These are phyloP conservation scores for Pocillopora meandrina DNA, from an alignment of 92 coral and sea anemone species.

Conservation along the genomic window DNA sequence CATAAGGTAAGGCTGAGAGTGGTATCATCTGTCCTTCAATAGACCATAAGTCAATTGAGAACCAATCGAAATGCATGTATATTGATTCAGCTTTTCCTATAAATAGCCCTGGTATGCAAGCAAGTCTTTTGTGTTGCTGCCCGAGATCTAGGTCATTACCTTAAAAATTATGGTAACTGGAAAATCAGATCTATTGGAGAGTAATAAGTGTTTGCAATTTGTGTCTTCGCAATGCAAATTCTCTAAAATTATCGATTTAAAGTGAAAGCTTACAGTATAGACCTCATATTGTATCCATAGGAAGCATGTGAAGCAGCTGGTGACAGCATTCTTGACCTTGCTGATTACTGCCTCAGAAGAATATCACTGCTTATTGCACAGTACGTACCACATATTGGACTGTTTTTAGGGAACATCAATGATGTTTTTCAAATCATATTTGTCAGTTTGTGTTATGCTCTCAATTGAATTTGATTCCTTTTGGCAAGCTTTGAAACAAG, in stretches of 20 bases:
- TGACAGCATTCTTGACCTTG: constrained; percentile 86
- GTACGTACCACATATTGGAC: constrained; percentile 23
- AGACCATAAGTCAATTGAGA: neutral
- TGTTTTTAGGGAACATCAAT: neutral
- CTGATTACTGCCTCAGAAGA: constrained; percentile 95
- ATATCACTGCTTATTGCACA: constrained; percentile 79
- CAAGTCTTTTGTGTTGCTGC: no score
- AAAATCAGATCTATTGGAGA: no score
- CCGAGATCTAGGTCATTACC: no score
- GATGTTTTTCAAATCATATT: neutral
- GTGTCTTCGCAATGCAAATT: no score
- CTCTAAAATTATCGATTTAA: no score
- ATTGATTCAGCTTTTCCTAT: no score
- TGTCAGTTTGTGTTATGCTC: neutral
- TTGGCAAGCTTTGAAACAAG: neutral
- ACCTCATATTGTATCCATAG: constrained; percentile 28
- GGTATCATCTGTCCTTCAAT: neutral
- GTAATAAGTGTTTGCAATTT: no score
- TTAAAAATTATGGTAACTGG: no score
- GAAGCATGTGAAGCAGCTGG: constrained; percentile 99
- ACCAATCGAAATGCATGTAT: no score
- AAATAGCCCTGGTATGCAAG: no score
- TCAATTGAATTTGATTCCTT: neutral
- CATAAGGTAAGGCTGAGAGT: constrained; percentile 67
- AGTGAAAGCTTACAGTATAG: no score